phyloP scores from a whole-genome alignment of 2,797 vertebrate species.

The Esox lucius region DNA sequence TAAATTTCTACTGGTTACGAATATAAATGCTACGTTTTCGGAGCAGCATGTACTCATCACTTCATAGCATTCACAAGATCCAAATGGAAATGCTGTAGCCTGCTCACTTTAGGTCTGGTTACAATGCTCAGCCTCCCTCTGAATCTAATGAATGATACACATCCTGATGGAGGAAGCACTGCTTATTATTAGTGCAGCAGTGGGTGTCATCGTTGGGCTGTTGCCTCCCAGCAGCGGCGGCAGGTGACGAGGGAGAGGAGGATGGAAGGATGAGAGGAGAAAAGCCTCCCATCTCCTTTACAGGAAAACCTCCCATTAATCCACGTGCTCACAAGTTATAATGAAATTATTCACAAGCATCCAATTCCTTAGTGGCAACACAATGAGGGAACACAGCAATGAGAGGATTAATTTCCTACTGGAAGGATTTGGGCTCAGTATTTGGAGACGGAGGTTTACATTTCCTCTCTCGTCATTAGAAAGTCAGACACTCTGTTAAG shows the following conservation, averaged over 20 bases:
- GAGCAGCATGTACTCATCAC: not conserved
- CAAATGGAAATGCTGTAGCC: not conserved
- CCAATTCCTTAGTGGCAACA: slow-evolving; percentile 58
- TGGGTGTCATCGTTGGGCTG: not conserved
- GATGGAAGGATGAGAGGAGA: not conserved
- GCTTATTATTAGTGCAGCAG: not conserved
- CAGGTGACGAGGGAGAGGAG: not conserved
- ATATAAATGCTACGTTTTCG: not conserved
- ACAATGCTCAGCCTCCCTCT: not conserved
- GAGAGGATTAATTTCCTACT: slow-evolving; percentile 65
- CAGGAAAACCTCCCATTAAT: slow-evolving; percentile 59
- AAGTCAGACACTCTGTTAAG: slow-evolving; percentile 7
- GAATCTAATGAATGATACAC: not conserved
- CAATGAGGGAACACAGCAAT: slow-evolving; percentile 56
- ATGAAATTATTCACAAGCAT: slow-evolving; percentile 66
- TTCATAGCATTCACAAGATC: not conserved
- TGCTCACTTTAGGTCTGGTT: not conserved
- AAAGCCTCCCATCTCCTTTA: slow-evolving; percentile 39
- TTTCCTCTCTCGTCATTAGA: not conserved
- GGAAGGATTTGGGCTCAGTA: slow-evolving; percentile 53
- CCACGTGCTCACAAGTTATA: slow-evolving; percentile 62
- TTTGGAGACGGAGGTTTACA: slow-evolving; percentile 60
- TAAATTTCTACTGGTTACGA: not conserved
- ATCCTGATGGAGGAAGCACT: not conserved
- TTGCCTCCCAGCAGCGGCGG: not conserved